Conservation (phyloP, 1,140 invertebrate genomes). For the Sitodiplosis mosellana region DNA sequence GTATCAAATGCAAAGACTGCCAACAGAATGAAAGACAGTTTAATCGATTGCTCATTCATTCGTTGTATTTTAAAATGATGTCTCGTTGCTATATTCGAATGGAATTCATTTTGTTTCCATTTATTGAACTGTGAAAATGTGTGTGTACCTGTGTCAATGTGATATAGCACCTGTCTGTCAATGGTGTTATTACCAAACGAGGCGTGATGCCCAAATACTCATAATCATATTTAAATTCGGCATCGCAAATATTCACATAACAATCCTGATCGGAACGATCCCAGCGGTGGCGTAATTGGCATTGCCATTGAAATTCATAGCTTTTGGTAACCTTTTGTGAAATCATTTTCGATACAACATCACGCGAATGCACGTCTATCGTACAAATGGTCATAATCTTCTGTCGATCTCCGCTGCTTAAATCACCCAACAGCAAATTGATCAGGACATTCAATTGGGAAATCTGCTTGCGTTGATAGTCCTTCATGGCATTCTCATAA, state of each 20-base stretch:
- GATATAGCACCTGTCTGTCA: slow-evolving; percentile 84
- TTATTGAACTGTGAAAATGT: neutral
- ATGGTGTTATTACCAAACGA: slow-evolving; percentile 69
- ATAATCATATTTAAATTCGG: slow-evolving; percentile 76
- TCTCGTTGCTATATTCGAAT: no score
- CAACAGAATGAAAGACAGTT: slow-evolving; percentile 1
- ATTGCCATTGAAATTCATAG: slow-evolving; percentile 80
- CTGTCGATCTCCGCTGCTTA: slow-evolving; percentile 65
- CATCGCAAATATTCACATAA: slow-evolving; percentile 85
- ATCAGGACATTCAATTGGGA: slow-evolving; percentile 66
- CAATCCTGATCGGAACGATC: slow-evolving; percentile 65
- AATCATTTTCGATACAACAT: slow-evolving; percentile 76
- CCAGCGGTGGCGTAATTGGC: slow-evolving; percentile 77
- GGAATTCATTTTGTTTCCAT: neutral
- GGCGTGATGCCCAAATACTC: slow-evolving; percentile 85
- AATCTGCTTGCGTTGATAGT: slow-evolving; percentile 84
- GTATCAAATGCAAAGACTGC: slow-evolving; percentile 69
- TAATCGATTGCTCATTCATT: neutral
- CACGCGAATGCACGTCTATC: slow-evolving; percentile 79
- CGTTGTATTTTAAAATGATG: neutral
- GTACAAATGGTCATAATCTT: slow-evolving; percentile 94
- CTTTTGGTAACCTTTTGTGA: slow-evolving; percentile 59
- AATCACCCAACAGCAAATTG: slow-evolving; percentile 56
- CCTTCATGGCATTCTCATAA: slow-evolving; percentile 86
- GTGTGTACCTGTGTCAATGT: slow-evolving; percentile 59